Percentiles rank a stretch among this genome's conserved stretches.
Evolutionary conservation across 2,113 vertebrate genomes (phyloP).

Genomic region (Empidonax traillii): DNA sequence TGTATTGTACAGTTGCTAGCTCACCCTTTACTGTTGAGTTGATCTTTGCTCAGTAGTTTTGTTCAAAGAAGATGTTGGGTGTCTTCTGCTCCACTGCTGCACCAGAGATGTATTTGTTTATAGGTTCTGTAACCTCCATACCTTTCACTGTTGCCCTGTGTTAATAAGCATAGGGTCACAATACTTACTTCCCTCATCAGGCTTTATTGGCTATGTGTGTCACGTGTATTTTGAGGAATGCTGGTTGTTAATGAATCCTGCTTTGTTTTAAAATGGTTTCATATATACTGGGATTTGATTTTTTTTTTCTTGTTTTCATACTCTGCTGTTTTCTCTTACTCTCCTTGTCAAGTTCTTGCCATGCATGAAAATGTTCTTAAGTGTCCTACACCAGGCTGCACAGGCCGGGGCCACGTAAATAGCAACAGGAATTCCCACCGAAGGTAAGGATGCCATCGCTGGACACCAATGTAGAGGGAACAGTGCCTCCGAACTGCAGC

Average conservation of each 20-base stretch:
- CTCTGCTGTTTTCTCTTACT: slow-evolving; percentile 85
- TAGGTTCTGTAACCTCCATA: slow-evolving; percentile 24
- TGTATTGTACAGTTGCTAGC: not conserved
- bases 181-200: slow-evolving; percentile 31
- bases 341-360: slow-evolving; percentile 97
- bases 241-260: slow-evolving; percentile 63
- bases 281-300: slow-evolving; percentile 74
- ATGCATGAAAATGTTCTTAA: slow-evolving; percentile 99
- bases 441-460: slow-evolving; percentile 86
- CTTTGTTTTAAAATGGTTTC: slow-evolving; percentile 67
- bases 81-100: slow-evolving; percentile 31
- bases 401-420: slow-evolving; percentile 99
- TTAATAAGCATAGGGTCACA: slow-evolving; percentile 4
- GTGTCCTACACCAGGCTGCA: slow-evolving; percentile 99
- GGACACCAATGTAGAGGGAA: slow-evolving; percentile 42
- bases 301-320: slow-evolving; percentile 77
- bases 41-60: not conserved
- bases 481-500: slow-evolving; percentile 48
- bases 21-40: not conserved
- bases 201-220: slow-evolving; percentile 68
- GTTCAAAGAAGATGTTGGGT: not conserved
- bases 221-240: slow-evolving; percentile 69
- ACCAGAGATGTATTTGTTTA: not conserved
- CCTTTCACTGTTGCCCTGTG: slow-evolving; percentile 43
- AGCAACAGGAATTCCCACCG: slow-evolving; percentile 99